Evolutionary conservation across 2,113 vertebrate species (phyloP).

Genomic region (Scartelaos histophorus): DNA sequence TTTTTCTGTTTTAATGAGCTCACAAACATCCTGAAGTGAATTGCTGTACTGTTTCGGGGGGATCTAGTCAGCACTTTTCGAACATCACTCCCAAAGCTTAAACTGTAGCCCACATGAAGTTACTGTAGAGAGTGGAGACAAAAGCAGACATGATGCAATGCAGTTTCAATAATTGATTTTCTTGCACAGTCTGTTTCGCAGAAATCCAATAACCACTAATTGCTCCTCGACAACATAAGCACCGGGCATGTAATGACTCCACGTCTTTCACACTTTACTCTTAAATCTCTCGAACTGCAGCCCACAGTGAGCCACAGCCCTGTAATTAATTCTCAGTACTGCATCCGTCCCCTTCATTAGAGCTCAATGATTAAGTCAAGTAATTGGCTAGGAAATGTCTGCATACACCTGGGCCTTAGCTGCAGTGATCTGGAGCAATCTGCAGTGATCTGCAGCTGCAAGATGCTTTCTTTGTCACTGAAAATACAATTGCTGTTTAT

Average conservation of each 20-base stretch:
- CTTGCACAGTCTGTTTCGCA: slow-evolving; percentile 39
- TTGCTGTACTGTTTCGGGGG: slow-evolving; percentile 34
- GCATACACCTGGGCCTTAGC: slow-evolving; percentile 46
- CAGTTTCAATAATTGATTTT: slow-evolving; percentile 55
- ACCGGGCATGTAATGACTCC: slow-evolving; percentile 46
- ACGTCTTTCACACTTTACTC: slow-evolving; percentile 37
- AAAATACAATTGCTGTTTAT: slow-evolving; percentile 10
- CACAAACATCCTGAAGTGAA: slow-evolving; percentile 53
- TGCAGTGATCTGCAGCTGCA: slow-evolving; percentile 42
- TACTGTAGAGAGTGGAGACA: slow-evolving; percentile 33
- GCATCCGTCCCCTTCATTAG: slow-evolving; percentile 28
- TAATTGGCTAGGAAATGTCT: slow-evolving; percentile 54
- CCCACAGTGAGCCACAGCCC: slow-evolving; percentile 23
- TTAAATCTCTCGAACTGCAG: slow-evolving; percentile 28
- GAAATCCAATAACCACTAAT: slow-evolving; percentile 60
- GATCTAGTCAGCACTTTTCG: slow-evolving; percentile 57
- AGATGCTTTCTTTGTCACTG: slow-evolving; percentile 30
- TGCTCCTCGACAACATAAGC: slow-evolving; percentile 55
- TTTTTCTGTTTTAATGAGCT: slow-evolving; percentile 67
- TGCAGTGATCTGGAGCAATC: slow-evolving; percentile 41
- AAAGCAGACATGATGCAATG: slow-evolving; percentile 35
- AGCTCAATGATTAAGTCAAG: slow-evolving; percentile 55
- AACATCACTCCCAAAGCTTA: slow-evolving; percentile 36
- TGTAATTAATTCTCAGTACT: slow-evolving; percentile 37
- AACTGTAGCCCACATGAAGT: slow-evolving; percentile 27